Percentiles rank a stretch among this genome's conserved stretches.
phyloP scores from a whole-genome alignment of 2,888 invertebrate genomes.

The Gastracanthus pulcherrimus region DNA sequence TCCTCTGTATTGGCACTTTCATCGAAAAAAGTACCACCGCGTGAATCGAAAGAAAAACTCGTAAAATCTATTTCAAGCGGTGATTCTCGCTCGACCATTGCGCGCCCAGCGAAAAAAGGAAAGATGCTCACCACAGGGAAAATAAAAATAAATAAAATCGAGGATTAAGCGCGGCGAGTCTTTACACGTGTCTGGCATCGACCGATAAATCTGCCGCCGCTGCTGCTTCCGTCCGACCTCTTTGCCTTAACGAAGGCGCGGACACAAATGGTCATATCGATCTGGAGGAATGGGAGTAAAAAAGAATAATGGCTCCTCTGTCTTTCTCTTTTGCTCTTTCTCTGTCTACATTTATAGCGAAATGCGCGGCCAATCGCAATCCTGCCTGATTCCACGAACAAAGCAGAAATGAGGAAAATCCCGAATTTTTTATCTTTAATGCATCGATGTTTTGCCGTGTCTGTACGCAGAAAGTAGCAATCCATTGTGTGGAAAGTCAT shows the following conservation, averaged over 20 bases:
- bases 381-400: neutral
- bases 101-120: neutral
- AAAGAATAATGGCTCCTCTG: neutral
- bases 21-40: too few species aligned
- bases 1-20: too few species aligned
- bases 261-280: conserved; percentile 29
- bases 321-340: neutral
- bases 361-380: neutral
- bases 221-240: conserved; percentile 12
- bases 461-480: neutral
- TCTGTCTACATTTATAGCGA: neutral
- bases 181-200: conserved; percentile 31
- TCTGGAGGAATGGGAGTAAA: neutral
- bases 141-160: conserved; percentile 13
- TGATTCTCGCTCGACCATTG: neutral
- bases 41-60: neutral
- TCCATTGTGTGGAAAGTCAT: neutral
- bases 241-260: conserved; percentile 27
- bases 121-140: neutral
- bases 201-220: conserved; percentile 22
- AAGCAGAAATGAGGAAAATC: neutral
- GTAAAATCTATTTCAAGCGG: neutral
- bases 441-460: neutral
- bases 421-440: neutral
- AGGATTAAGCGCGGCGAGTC: conserved; percentile 1